A percentile compares a stretch with the other conserved stretches of the same genome.
Evolutionary conservation across 2,888 invertebrate genomes (phyloP).

Genomic region (Heterodera filipjevi): DNA sequence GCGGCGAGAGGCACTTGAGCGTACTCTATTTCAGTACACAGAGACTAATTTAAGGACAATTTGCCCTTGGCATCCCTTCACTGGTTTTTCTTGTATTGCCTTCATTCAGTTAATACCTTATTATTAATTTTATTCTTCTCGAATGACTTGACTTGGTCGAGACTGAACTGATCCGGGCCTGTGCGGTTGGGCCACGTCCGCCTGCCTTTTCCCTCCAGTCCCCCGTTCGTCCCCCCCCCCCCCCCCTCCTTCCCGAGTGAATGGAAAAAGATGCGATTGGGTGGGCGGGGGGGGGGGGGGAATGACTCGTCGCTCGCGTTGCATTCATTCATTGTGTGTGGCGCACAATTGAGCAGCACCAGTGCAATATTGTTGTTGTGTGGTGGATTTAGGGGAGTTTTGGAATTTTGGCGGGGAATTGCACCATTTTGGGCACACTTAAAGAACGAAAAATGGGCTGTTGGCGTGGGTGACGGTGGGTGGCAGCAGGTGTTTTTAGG

Average conservation of each 20-base stretch:
- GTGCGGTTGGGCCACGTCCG: neutral
- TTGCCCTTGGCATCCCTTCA: too few relatives aligned
- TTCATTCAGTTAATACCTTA: too few relatives aligned
- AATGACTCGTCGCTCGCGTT: neutral
- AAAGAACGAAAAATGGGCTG: neutral
- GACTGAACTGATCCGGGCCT: neutral
- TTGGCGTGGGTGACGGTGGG: neutral
- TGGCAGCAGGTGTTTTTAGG: neutral
- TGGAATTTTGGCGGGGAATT: constrained; percentile 7
- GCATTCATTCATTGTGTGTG: neutral
- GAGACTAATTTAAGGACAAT: too few relatives aligned
- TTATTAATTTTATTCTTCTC: too few relatives aligned
- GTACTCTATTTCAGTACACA: neutral
- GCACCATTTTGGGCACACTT: neutral
- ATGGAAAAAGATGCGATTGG: too few relatives aligned
- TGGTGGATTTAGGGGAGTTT: neutral
- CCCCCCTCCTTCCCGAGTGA: too few relatives aligned
- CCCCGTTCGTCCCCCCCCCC: too few relatives aligned
- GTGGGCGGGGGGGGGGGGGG: neutral
- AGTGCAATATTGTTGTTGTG: neutral
- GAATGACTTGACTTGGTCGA: neutral
- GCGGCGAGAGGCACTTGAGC: neutral
- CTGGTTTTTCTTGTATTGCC: too few relatives aligned
- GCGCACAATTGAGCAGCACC: constrained; percentile 9
- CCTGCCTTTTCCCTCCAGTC: neutral